Evolutionary conservation across 2,113 vertebrate species (phyloP), one percentile per base, ranked within the genome.

Genomic region (Heteronetta atricapilla): DNA sequence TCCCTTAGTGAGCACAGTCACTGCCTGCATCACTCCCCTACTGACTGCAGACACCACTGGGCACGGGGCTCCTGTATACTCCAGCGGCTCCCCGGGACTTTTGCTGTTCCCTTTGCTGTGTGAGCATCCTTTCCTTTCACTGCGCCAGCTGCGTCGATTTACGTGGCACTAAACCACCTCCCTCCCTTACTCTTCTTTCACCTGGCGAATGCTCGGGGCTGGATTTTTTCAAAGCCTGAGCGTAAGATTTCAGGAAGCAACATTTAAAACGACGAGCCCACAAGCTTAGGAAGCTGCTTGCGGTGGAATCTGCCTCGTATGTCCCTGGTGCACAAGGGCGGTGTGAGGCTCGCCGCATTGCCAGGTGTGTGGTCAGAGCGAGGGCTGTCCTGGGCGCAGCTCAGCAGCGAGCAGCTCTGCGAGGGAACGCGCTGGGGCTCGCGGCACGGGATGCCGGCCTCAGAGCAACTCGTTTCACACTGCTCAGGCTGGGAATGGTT

Each of bases 331-430:
- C 26, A 2, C 2, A 28, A 36, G 48, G 31, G 42, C 28, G 77
- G 38, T 1, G 2, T 23, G 34, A 53, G 89, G 64, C 18, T 82
- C 31, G 18, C 40, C 77, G 1, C 82, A 4, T 23, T 59, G 42
- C 67, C 87, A 94, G 94, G 87, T 94, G 87, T n/a, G 67, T 10
- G 88, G 63, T 58, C 68, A 31, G 40, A 31, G 73, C 17, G 76
- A 17, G 28, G 55, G 8, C 36, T 34, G 36, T 16, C 46, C 3
- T 2, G n/a, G 77, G 14, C 60, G 33, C 29, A 31, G 1, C 8
- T 5, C 2, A 46, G 69, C 46, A 62, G 66, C 3, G 46, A 74
- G 79, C 76, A 42, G 75, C 77, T 79, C 25, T 59, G 29, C 48
- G 7, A 21, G 53, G 66, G 84, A 90, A 8, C 1, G 1, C 31